Base-by-base conservation (phyloP, 2,888 invertebrate species). In the Buathra laborator region DNA sequence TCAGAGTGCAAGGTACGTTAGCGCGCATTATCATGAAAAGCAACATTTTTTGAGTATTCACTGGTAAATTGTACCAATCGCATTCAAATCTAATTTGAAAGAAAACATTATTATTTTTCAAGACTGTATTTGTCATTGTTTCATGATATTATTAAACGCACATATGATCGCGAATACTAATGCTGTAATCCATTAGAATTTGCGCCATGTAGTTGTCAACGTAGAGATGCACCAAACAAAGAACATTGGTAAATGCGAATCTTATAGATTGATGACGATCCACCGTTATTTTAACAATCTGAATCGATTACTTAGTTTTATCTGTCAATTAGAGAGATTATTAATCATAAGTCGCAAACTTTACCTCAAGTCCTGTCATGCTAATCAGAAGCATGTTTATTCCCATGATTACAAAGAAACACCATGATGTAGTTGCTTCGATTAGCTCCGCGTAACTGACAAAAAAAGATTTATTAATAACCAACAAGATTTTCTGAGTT, bases 291-390 rank as follows among this genome's bases (percentile, higher is more conserved):
- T 7, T 16, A 51, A 51, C 51, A 51, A 51, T 7, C 51, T 51
- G 7, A 51, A 51, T 16, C 16, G 16, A 51, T 51, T 3, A n/a
- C 24, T 24, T 24, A 24, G 24, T 24, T 0, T 16, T 19, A 19
- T 53, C 53, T 3, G 16, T 16, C 2, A 53, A 16, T 53, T 53
- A 2, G 9, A 16, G 16, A 7, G 16, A 53, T 53, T 53, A 53
- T 53, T 19, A 2, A 16, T 24, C 24, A 24, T 24, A 37, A 10
- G 16, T 48, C 1, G 1, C 5, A 14, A n/a, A 12, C 10, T 37
- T 16, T 53, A 76, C 75, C 66, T 76, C 66, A 43, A 66, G 53
- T 19, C 53, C 53, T 19, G 53, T 53, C 16, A 10, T 0, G 19
- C 16, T 53, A 16, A 53, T 7, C 19, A 16, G 0, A 7, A n/a